A percentile compares a stretch with the other conserved stretches of the same genome.
Evolutionary conservation across 92 coral and sea anemone species (phyloP).

Genomic region (Palythoa grandiflora): DNA sequence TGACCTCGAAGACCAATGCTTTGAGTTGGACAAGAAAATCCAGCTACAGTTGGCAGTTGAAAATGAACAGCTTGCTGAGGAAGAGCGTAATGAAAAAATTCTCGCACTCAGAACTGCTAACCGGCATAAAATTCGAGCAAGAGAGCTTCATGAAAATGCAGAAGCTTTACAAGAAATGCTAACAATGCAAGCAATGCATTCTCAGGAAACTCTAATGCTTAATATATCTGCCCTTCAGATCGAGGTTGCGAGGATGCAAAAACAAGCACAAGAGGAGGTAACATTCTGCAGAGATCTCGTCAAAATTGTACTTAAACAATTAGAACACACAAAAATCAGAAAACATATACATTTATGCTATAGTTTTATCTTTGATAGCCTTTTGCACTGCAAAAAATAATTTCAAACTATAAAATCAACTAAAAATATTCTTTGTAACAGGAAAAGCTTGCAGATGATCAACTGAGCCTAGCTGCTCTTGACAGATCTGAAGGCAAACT

Average conservation of each 20-base stretch:
- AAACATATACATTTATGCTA: background rate
- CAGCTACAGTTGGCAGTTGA: constrained; percentile 16
- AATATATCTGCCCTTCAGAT: constrained; percentile 7
- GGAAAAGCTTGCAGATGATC: constrained; percentile 63
- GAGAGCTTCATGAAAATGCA: constrained; percentile 51
- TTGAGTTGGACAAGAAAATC: constrained; percentile 52
- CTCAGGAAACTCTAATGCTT: background rate
- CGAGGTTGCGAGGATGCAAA: constrained; percentile 10
- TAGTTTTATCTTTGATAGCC: background rate
- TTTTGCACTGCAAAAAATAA: background rate
- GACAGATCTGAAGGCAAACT: constrained; percentile 50
- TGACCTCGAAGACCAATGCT: constrained; percentile 47
- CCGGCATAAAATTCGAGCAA: constrained; percentile 24
- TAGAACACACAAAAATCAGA: background rate
- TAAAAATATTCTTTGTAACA: background rate
- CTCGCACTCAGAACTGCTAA: constrained; percentile 42
- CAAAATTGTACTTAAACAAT: background rate
- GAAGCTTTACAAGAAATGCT: constrained; percentile 44
- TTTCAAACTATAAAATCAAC: background rate
- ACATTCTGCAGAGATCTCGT: background rate
- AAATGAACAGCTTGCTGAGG: constrained; percentile 42
- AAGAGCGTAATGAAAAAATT: background rate
- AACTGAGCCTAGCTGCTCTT: constrained; percentile 36
- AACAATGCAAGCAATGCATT: constrained; percentile 38
- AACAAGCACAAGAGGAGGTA: constrained; percentile 46